Percentiles rank a stretch among this genome's conserved stretches.
phyloP scores from a whole-genome alignment of 2,797 vertebrate species.

The Rhadinocentrus ornatus region DNA sequence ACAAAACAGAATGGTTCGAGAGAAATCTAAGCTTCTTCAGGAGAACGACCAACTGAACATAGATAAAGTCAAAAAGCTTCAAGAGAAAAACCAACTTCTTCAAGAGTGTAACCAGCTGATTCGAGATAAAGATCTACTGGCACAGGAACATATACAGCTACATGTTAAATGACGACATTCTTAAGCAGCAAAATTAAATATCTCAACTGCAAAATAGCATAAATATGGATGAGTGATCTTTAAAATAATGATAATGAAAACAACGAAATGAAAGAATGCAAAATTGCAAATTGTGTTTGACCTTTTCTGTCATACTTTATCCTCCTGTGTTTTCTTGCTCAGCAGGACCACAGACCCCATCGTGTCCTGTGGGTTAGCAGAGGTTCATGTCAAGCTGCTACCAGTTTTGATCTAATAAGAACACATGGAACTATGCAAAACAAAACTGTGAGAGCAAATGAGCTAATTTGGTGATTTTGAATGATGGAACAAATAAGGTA shows the following conservation, averaged over 20 bases:
- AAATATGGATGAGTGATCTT: too few relatives aligned
- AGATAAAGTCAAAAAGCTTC: background rate
- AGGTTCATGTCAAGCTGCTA: constrained; percentile 2
- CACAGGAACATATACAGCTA: background rate
- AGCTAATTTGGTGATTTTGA: constrained; percentile 12
- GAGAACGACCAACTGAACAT: too few relatives aligned
- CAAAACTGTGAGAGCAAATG: background rate
- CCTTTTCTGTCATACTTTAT: too few relatives aligned
- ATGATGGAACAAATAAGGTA: background rate
- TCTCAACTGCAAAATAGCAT: too few relatives aligned
- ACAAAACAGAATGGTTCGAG: too few relatives aligned
- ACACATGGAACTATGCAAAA: background rate
- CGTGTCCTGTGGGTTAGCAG: background rate
- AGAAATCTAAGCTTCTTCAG: too few relatives aligned
- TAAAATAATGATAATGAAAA: too few relatives aligned
- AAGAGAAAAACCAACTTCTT: too few relatives aligned
- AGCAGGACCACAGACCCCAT: fast-evolving
- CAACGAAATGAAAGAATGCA: too few relatives aligned
- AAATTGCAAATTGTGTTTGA: too few relatives aligned
- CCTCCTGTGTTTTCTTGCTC: background rate
- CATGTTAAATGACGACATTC: too few relatives aligned
- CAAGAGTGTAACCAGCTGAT: background rate
- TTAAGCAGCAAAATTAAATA: too few relatives aligned
- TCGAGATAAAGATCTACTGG: background rate
- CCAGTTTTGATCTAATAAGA: fast-evolving